Conservation (phyloP, 2,888 invertebrate genomes). For the Idaea biselata region DNA sequence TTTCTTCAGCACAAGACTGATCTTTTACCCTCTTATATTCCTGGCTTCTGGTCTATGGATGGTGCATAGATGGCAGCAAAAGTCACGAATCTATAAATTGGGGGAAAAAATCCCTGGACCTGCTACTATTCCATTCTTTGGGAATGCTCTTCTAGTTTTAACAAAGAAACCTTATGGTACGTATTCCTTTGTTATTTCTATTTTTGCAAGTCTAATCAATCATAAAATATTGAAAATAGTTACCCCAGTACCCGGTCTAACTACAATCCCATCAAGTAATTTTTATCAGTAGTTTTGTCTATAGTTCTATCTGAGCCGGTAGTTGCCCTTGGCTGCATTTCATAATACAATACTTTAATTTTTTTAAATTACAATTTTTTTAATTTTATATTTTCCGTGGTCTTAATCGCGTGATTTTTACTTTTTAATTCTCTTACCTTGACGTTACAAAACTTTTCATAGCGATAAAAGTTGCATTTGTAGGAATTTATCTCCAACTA, state of each 20-base stretch:
- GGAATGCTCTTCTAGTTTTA: conserved; percentile 84
- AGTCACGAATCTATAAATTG: conserved; percentile 78
- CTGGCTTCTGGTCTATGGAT: conserved; percentile 51
- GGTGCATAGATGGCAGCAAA: conserved; percentile 73
- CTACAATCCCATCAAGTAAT: no score
- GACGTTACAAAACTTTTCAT: neutral
- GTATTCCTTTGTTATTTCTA: neutral
- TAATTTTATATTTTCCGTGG: no score
- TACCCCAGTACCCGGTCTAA: no score
- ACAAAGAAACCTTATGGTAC: conserved; percentile 83
- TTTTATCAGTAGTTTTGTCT: no score
- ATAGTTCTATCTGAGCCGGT: no score
- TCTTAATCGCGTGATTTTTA: no score
- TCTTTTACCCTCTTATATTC: conserved; percentile 51
- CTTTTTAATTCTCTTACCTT: no score
- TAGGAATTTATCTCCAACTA: neutral
- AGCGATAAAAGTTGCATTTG: neutral
- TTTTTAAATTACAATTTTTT: no score
- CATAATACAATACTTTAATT: no score
- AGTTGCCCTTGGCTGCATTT: no score
- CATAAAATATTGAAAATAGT: no score
- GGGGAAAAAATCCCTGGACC: conserved; percentile 88
- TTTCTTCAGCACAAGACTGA: conserved; percentile 29
- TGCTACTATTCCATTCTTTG: conserved; percentile 82
- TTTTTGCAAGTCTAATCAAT: neutral